A percentile compares a stretch with the other conserved stretches of the same genome.
Conservation (phyloP, 2,113 vertebrate genomes). For the Candoia aspera region DNA sequence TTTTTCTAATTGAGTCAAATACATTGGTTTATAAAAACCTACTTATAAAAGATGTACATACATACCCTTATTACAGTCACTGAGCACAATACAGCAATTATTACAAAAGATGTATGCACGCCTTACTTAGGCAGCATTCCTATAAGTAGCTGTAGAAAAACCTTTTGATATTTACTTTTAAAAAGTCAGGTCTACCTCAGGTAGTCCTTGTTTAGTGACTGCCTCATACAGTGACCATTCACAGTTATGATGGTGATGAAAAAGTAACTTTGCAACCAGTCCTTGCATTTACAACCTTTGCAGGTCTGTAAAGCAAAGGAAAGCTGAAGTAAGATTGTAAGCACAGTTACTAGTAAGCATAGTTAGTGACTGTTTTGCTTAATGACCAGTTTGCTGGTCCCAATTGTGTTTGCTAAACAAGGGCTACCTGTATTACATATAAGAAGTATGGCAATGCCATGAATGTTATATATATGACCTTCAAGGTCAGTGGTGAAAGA, state of each 20-base stretch:
- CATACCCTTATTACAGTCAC: not conserved
- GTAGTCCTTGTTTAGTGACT: not conserved
- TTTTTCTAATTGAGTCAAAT: not conserved
- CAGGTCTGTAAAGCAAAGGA: too few relatives aligned
- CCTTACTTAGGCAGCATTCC: not conserved
- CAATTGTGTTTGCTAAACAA: too few relatives aligned
- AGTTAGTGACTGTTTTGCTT: not conserved
- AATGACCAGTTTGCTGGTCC: too few relatives aligned
- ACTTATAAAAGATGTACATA: not conserved
- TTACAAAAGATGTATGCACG: not conserved
- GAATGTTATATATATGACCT: not conserved
- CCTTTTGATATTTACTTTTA: not conserved
- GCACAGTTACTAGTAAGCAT: too few relatives aligned
- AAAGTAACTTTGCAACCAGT: not conserved
- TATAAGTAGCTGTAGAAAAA: not conserved
- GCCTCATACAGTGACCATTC: not conserved
- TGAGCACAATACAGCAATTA: not conserved
- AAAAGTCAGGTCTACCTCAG: not conserved
- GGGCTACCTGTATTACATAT: too few relatives aligned
- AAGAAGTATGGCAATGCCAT: conserved; percentile 20
- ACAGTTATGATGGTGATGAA: not conserved
- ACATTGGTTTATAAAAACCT: not conserved
- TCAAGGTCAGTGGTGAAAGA: not conserved
- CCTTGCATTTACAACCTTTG: too few relatives aligned
- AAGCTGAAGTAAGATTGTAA: too few relatives aligned